Evolutionary conservation across 2,888 invertebrate genomes (phyloP), one percentile per base, ranked within the genome.

Genomic region (Seira musarum): DNA sequence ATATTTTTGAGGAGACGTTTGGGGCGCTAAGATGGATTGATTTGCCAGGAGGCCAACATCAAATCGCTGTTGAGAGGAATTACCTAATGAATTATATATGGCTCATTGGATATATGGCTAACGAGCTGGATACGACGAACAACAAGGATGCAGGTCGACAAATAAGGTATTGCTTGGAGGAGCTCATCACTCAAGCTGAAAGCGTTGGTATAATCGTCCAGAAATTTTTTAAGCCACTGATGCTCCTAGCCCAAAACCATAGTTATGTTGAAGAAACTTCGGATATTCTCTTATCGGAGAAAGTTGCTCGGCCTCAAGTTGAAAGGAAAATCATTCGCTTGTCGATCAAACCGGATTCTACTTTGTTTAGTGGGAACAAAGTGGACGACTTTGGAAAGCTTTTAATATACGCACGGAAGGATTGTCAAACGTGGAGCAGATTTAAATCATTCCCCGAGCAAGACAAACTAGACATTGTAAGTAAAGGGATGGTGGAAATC

Each of bases 81-180:
- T 80, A 80, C 65, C 1, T 80, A 2, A 57, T 69, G 63, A 72
- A 80, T 65, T 80, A 73, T 35, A 49, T 80, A 57, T 80, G 80
- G 80, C 69, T 80, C 15, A 73, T 80, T 63, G 1, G 35, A 1
- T 80, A 64, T 21, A 49, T 74, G 24, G 63, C 68, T 3, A 40
- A 49, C 13, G 80, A 80, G 15, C 63, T 74, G n/a, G 73, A 73
- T 64, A 73, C 68, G 17, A 67, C 73, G 8, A n/a, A n/a, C n/a
- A 68, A 73, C 30, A 80, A 80, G 25, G 73, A 80, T 17, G 17
- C 63, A 6, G 68, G 73, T 2, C 25, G 80, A 53, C 63, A 53
- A 13, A 68, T 80, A 8, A 61, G 80, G 8, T 63, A 35, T 25
- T 25, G 73, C 0, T 40, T 73, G 13, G 80, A 80, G 46, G 73